These are phyloP conservation scores for Sebastolobus alascanus DNA, from an alignment of 2,797 vertebrate genomes.

Conservation along the genomic window DNA sequence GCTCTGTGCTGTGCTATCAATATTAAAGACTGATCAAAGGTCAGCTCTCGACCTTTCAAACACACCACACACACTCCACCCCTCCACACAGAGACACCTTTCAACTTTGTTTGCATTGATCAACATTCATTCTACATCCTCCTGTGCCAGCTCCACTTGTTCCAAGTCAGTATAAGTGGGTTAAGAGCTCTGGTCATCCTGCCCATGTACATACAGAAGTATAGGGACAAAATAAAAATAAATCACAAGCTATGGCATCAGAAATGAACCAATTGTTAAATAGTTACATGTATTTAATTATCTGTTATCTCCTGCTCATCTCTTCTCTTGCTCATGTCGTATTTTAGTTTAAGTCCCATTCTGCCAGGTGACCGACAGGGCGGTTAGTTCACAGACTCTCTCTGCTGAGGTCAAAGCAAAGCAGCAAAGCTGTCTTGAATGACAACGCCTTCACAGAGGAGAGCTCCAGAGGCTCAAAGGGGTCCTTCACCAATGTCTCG, in stretches of 20 bases:
- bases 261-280: neutral
- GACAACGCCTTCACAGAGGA: too few species aligned
- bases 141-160: neutral
- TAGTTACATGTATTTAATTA: neutral
- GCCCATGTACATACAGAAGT: neutral
- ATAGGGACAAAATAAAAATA: neutral
- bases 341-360: neutral
- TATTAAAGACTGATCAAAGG: constrained; percentile 4
- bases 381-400: too few species aligned
- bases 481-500: too few species aligned
- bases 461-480: too few species aligned
- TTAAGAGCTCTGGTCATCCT: neutral
- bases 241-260: neutral
- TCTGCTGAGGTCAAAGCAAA: too few species aligned
- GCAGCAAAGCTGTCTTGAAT: too few species aligned
- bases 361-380: neutral
- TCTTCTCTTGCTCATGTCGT: too few species aligned
- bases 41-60: neutral
- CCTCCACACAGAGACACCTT: neutral
- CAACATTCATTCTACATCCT: neutral
- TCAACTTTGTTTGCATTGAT: neutral
- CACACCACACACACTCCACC: neutral
- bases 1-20: neutral
- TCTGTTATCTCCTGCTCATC: neutral
- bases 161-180: neutral